These are phyloP conservation scores for Laupala kohalensis DNA, from an alignment of 1,140 invertebrate genomes.

Conservation along the genomic window DNA sequence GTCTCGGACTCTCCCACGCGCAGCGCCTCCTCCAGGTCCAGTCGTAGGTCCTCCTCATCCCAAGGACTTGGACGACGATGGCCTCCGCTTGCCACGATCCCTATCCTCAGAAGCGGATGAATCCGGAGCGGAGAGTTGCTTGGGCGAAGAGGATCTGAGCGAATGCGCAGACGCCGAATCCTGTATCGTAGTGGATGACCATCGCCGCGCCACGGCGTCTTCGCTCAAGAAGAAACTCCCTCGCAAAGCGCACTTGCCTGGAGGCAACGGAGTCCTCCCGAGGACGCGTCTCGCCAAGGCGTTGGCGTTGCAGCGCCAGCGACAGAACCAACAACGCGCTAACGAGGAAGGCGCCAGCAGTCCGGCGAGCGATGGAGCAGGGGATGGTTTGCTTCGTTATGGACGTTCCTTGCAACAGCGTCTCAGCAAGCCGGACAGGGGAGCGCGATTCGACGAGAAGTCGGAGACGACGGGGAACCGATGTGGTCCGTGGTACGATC, in stretches of 20 bases:
- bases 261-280: neutral
- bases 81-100: neutral
- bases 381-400: slow-evolving; percentile 31
- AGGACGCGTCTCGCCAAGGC: slow-evolving; percentile 14
- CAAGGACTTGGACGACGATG: neutral
- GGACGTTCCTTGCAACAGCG: slow-evolving; percentile 29
- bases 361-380: slow-evolving; percentile 13
- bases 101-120: neutral
- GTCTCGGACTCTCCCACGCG: neutral
- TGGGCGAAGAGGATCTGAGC: neutral
- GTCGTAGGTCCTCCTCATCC: neutral
- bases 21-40: no score
- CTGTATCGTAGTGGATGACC: slow-evolving; percentile 59
- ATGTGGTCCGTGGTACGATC: slow-evolving; percentile 76
- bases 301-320: no score
- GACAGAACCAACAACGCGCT: no score
- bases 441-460: slow-evolving; percentile 36
- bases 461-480: slow-evolving; percentile 45
- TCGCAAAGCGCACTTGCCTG: no score
- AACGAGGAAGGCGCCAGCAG: neutral
- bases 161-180: slow-evolving; percentile 38
- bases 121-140: no score
- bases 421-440: slow-evolving; percentile 30
- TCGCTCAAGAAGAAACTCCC: slow-evolving; percentile 22
- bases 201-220: slow-evolving; percentile 34